Evolutionary conservation across 2,888 invertebrate species (phyloP).

Genomic region (Carcina quercana): DNA sequence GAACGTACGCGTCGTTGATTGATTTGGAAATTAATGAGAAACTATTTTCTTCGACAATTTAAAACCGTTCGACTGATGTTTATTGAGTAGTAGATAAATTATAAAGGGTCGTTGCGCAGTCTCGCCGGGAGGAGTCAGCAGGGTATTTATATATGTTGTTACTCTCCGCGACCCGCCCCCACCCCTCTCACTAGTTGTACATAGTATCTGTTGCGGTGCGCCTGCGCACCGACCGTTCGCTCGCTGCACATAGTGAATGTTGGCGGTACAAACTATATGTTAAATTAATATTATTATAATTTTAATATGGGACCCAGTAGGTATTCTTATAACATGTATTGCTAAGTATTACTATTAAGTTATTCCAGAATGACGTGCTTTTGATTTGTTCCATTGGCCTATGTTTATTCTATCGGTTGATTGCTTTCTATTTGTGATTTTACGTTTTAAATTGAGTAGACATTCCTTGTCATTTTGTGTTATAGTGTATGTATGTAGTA

Average conservation of each 20-base stretch:
- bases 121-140: constrained; percentile 35
- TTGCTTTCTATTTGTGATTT: constrained; percentile 25
- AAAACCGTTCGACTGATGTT: constrained; percentile 49
- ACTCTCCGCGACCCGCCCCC: constrained; percentile 29
- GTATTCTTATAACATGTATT: constrained; percentile 53
- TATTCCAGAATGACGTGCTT: constrained; percentile 62
- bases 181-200: constrained; percentile 17
- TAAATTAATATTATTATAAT: constrained; percentile 47
- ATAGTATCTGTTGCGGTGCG: constrained; percentile 28
- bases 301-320: constrained; percentile 64
- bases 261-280: constrained; percentile 56
- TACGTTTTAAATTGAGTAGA: constrained; percentile 32
- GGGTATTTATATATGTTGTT: constrained; percentile 42
- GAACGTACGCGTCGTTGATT: constrained; percentile 26
- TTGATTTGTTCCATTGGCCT: constrained; percentile 39
- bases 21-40: constrained; percentile 26
- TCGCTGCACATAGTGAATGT: constrained; percentile 58
- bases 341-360: constrained; percentile 66
- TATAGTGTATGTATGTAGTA: too few species aligned
- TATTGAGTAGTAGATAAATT: constrained; percentile 30
- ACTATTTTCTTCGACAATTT: constrained; percentile 31
- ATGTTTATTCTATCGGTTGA: constrained; percentile 14
- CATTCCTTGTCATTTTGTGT: constrained; percentile 35
- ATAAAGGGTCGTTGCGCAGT: constrained; percentile 31
- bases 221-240: constrained; percentile 34